Conservation (phyloP, 2,113 vertebrate species). For the Donacobius atricapilla region DNA sequence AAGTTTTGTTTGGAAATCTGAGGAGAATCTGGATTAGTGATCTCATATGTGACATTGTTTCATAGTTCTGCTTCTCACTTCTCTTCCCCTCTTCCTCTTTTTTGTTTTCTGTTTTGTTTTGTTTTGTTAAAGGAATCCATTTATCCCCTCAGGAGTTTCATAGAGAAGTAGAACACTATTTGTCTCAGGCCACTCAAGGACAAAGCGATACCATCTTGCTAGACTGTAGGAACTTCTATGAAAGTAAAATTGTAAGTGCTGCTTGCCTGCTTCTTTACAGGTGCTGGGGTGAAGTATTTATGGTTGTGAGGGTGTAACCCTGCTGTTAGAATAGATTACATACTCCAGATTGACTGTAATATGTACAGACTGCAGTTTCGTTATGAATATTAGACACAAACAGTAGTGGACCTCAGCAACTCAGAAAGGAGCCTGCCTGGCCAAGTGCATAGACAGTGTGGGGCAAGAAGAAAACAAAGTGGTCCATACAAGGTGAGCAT, state of each 20-base stretch:
- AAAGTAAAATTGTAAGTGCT: conserved; percentile 95
- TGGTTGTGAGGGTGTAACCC: background rate
- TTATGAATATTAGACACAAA: background rate
- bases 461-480: background rate
- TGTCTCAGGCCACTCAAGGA: conserved; percentile 71
- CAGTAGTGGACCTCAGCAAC: background rate
- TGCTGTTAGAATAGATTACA: background rate
- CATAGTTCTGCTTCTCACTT: background rate
- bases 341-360: background rate
- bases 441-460: background rate
- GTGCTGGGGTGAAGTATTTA: background rate
- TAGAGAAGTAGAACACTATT: conserved; percentile 83
- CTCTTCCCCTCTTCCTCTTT: rapidly evolving
- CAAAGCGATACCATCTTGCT: conserved; percentile 84
- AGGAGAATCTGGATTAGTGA: background rate
- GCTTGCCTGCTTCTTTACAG: background rate
- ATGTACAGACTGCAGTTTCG: background rate
- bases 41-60: background rate
- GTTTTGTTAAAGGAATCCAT: conserved; percentile 79
- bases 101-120: background rate
- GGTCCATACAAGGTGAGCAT: background rate
- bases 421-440: background rate
- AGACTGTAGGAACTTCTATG: conserved; percentile 98
- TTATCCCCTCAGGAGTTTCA: conserved; percentile 92
- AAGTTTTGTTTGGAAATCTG: background rate